Conservation (phyloP, 2,113 vertebrate species). For the Cyanoramphus novaezelandiae region DNA sequence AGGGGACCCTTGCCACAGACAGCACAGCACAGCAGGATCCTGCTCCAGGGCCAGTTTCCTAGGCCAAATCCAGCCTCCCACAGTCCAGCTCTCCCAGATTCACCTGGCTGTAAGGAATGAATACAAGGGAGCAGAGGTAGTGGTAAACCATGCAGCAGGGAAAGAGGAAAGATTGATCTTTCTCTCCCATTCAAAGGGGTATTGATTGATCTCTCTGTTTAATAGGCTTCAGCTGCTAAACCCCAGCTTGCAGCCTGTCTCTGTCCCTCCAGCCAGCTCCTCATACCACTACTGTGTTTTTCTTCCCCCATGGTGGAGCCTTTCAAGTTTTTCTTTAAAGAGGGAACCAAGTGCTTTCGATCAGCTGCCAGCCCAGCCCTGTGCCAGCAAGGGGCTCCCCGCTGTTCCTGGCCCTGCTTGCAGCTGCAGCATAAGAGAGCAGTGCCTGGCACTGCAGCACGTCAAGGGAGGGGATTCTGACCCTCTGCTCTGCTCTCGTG, state of each 20-base stretch:
- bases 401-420: neutral
- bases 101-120: neutral
- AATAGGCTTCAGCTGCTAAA: slow-evolving; percentile 24
- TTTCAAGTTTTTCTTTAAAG: slow-evolving; percentile 32
- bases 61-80: neutral
- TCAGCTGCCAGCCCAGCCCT: neutral
- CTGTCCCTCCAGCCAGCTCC: slow-evolving; percentile 14
- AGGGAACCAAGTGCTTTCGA: neutral
- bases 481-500: neutral
- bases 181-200: neutral
- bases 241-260: neutral
- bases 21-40: neutral
- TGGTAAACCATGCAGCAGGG: neutral
- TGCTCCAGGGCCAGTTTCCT: neutral
- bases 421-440: neutral
- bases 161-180: neutral
- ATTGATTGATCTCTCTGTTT: slow-evolving; percentile 29
- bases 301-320: neutral
- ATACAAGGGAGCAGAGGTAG: neutral
- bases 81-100: neutral
- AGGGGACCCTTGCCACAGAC: neutral
- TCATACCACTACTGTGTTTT: slow-evolving; percentile 3
- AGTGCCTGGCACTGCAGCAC: neutral
- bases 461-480: neutral
- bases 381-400: neutral